A percentile compares a stretch with the other conserved stretches of the same genome.
Evolutionary conservation across 2,797 vertebrate species (phyloP).

Genomic region (Crax fasciolata): DNA sequence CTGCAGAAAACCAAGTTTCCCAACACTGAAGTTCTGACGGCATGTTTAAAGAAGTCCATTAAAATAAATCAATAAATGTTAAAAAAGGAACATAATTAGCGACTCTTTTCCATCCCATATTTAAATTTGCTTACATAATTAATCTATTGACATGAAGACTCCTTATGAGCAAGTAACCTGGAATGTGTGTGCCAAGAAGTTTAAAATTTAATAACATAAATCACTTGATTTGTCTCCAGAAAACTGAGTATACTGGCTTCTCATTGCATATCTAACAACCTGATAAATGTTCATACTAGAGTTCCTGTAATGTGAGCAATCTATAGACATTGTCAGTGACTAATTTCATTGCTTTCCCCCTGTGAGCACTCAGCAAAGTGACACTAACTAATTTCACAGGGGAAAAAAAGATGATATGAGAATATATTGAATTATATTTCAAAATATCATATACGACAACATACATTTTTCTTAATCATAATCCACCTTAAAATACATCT

Average conservation of each 20-base stretch:
- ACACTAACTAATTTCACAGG: neutral
- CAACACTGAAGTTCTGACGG: neutral
- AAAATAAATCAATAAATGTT: neutral
- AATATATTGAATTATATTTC: neutral
- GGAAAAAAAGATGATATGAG: neutral
- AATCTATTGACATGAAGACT: conserved; percentile 36
- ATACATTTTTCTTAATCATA: neutral
- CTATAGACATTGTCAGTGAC: neutral
- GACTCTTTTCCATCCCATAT: neutral
- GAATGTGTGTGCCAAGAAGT: neutral
- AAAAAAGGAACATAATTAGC: neutral
- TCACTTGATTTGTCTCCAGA: conserved; percentile 30
- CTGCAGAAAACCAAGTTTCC: neutral
- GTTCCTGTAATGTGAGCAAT: neutral
- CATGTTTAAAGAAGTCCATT: neutral
- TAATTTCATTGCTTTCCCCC: neutral
- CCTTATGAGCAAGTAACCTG: conserved; percentile 16
- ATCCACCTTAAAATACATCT: neutral
- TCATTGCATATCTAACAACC: neutral
- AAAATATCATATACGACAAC: rapidly evolving
- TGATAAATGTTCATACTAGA: neutral
- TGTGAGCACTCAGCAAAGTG: neutral
- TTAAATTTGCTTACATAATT: conserved; percentile 49
- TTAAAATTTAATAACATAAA: neutral
- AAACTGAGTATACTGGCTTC: neutral